These are phyloP conservation scores for Drosophila varians DNA, from an alignment of 1,140 invertebrate species.

Conservation along the genomic window DNA sequence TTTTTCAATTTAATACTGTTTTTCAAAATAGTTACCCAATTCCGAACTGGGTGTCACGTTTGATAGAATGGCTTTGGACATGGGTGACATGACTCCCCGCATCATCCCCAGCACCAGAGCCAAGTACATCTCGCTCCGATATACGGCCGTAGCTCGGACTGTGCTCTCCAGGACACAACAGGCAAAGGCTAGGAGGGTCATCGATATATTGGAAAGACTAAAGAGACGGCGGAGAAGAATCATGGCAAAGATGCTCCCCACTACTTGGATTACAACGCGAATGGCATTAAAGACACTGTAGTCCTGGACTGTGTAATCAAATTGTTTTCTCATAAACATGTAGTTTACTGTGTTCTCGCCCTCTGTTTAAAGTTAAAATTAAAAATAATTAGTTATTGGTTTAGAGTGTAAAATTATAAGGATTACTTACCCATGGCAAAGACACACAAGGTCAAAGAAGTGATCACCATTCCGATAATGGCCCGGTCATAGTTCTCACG, in stretches of 20 bases:
- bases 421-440: constrained; percentile 82
- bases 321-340: constrained; percentile 86
- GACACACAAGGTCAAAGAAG: constrained; percentile 85
- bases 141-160: constrained; percentile 85
- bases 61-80: constrained; percentile 87
- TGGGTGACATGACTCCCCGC: constrained; percentile 85
- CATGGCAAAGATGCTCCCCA: constrained; percentile 85
- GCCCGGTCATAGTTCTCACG: constrained; percentile 86
- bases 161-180: constrained; percentile 84
- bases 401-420: rapidly evolving
- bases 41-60: constrained; percentile 87
- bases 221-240: constrained; percentile 84
- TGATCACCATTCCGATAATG: constrained; percentile 86
- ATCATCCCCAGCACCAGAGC: constrained; percentile 84
- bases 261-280: constrained; percentile 83
- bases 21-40: constrained; percentile 84
- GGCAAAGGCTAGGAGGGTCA: constrained; percentile 65
- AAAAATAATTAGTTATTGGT: neutral
- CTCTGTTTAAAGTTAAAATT: constrained; percentile 54
- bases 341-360: constrained; percentile 85
- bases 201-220: constrained; percentile 61
- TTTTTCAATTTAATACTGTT: neutral
- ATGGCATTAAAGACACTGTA: constrained; percentile 85
- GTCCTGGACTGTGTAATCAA: constrained; percentile 87
- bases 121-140: constrained; percentile 87